phyloP scores from a whole-genome alignment of 23 tunicate genomes.

The Oikopleura dioica region DNA sequence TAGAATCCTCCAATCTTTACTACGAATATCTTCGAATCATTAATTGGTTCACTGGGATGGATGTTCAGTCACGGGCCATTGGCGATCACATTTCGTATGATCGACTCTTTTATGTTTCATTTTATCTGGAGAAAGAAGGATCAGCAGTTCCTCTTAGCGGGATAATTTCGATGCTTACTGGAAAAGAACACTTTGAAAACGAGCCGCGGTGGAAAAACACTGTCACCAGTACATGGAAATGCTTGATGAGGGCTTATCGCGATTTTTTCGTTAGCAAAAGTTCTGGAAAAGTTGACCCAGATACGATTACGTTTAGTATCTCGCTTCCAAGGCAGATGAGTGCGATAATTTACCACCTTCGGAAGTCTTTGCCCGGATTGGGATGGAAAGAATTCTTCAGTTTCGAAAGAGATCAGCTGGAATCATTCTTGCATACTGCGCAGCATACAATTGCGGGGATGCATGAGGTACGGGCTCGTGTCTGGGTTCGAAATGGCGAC shows the following conservation, averaged over 20 bases:
- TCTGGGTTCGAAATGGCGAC: constrained; percentile 5
- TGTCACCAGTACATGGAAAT: neutral
- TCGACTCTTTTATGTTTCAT: constrained; percentile 9
- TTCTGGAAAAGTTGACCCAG: neutral
- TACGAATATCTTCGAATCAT: neutral
- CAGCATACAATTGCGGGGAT: neutral
- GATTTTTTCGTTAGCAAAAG: neutral
- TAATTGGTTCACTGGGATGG: constrained; percentile 11
- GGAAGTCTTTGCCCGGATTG: no score
- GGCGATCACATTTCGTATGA: neutral
- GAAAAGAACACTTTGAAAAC: no score
- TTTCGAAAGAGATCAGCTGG: neutral
- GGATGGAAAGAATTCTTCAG: no score
- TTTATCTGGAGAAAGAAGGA: constrained; percentile 11
- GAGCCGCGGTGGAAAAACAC: neutral
- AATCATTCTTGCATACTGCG: neutral
- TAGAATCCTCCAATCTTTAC: constrained; percentile 18
- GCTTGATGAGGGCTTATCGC: neutral
- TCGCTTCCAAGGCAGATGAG: neutral
- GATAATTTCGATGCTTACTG: neutral
- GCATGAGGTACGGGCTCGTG: neutral
- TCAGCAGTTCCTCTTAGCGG: neutral
- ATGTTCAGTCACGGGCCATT: neutral
- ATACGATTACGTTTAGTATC: neutral
- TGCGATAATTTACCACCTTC: neutral